Evolutionary conservation across 2,888 invertebrate genomes (phyloP).

Genomic region (Oligia fasciuncula): DNA sequence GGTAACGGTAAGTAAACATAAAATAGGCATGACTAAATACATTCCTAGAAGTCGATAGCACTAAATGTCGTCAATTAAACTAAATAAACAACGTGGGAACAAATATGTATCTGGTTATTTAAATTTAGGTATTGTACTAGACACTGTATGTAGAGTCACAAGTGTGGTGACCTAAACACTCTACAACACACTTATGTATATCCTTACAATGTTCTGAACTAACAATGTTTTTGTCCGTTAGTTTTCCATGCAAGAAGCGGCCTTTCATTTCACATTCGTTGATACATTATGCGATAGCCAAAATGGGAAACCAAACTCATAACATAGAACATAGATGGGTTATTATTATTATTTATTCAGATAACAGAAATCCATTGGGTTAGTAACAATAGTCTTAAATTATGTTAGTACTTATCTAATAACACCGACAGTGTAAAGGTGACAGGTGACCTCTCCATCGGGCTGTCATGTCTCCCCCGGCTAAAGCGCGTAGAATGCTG

Average conservation of each 20-base stretch:
- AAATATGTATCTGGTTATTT: constrained; percentile 47
- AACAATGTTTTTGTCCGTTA: constrained; percentile 22
- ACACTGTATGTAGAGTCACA: constrained; percentile 28
- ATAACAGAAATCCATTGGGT: too few relatives aligned
- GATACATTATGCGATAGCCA: background rate
- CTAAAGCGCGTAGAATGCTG: too few relatives aligned
- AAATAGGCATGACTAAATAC: constrained; percentile 41
- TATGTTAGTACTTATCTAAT: too few relatives aligned
- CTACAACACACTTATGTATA: constrained; percentile 19
- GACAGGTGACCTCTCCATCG: too few relatives aligned
- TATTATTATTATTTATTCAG: too few relatives aligned
- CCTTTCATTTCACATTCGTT: background rate
- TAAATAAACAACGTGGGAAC: constrained; percentile 50
- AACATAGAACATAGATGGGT: too few relatives aligned
- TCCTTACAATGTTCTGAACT: constrained; percentile 17
- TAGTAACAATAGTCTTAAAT: too few relatives aligned
- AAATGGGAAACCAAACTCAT: background rate
- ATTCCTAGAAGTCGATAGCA: constrained; percentile 46
- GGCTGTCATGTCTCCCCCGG: too few relatives aligned
- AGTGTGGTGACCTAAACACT: constrained; percentile 34
- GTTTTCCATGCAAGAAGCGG: constrained; percentile 10
- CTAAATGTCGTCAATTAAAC: constrained; percentile 41
- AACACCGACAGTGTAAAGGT: too few relatives aligned
- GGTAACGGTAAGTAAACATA: constrained; percentile 12
- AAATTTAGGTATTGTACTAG: constrained; percentile 37